Percentiles rank a stretch among this genome's conserved stretches.
Conservation (phyloP, 2,113 vertebrate species). For the Zosterops borbonicus region DNA sequence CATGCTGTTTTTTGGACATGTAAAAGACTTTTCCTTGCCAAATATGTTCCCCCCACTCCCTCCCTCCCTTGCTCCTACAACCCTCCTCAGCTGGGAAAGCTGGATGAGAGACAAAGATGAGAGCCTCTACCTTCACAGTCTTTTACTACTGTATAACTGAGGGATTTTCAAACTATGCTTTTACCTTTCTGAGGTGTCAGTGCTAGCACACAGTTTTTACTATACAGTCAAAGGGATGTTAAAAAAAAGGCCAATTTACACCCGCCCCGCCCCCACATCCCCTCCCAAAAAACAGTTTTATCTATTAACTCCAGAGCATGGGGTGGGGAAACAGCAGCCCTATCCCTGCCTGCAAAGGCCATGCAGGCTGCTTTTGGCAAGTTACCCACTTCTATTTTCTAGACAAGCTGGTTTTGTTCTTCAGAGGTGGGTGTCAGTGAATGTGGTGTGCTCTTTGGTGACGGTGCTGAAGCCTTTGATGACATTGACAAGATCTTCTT, state of each 20-base stretch:
- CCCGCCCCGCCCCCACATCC: not conserved
- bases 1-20: not conserved
- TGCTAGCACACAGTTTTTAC: not conserved
- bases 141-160: not conserved
- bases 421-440: conserved; percentile 88
- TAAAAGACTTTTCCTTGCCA: not conserved
- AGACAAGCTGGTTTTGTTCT: not conserved
- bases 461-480: conserved; percentile 90
- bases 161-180: not conserved
- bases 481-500: conserved; percentile 86
- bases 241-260: not conserved
- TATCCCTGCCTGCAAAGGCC: not conserved
- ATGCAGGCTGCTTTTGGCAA: conserved; percentile 55
- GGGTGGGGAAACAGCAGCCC: not conserved
- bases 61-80: not conserved
- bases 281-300: not conserved
- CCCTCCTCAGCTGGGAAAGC: not conserved
- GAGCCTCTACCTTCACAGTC: not conserved
- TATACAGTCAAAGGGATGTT: not conserved
- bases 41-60: not conserved
- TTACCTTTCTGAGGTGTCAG: not conserved
- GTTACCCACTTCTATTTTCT: conserved; percentile 7
- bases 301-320: not conserved
- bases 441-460: conserved; percentile 88
- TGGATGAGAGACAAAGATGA: not conserved